Percentiles rank a stretch among this genome's conserved stretches.
Evolutionary conservation across 92 coral and sea anemone species (phyloP).

Genomic region (Parazoanthus atlanticus): DNA sequence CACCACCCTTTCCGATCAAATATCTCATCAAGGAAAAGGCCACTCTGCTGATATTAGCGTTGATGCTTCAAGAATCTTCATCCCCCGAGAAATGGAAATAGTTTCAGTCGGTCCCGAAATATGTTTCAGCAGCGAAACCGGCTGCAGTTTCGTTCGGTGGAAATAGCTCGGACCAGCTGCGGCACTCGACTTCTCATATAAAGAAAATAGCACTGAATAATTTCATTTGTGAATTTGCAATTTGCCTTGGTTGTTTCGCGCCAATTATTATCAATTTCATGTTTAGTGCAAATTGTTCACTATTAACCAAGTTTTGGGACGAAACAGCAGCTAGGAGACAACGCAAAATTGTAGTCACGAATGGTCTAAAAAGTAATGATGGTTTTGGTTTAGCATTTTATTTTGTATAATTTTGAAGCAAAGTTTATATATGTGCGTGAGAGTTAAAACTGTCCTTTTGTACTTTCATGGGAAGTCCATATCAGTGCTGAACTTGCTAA

Average conservation of each 20-base stretch:
- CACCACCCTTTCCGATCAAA: constrained; percentile 36
- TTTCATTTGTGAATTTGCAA: no score
- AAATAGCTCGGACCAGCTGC: neutral
- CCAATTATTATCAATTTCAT: neutral
- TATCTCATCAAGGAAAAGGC: constrained; percentile 1
- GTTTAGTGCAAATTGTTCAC: neutral
- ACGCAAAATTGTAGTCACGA: neutral
- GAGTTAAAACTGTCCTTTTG: constrained; percentile 5
- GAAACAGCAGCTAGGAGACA: neutral
- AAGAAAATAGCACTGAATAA: no score
- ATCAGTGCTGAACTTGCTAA: neutral
- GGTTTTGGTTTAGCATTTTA: no score
- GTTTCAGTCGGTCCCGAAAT: neutral
- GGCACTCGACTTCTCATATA: neutral
- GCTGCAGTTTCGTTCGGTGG: neutral
- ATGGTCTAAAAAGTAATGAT: neutral
- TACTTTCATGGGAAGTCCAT: neutral
- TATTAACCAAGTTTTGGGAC: no score
- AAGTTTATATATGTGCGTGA: neutral
- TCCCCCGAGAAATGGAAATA: neutral
- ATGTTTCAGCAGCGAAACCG: neutral
- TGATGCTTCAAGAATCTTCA: neutral
- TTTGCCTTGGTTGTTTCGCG: neutral
- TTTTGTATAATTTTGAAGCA: neutral
- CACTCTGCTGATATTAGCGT: constrained; percentile 21